Evolutionary conservation across 2,888 invertebrate species (phyloP).

Genomic region (Rotaria sp.): DNA sequence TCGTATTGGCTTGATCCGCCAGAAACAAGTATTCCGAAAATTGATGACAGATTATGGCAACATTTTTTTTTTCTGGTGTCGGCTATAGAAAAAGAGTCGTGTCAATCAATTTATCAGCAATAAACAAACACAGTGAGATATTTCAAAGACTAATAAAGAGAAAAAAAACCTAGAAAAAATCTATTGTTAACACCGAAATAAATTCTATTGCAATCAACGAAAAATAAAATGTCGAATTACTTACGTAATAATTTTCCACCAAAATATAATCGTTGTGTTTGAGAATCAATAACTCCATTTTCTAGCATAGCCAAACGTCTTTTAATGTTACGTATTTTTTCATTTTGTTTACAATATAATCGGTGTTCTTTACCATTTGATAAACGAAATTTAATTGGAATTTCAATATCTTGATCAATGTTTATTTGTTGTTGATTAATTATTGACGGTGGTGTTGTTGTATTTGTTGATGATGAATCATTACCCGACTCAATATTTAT

Average conservation of each 20-base stretch:
- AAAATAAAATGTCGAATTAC: background rate
- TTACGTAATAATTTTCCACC: slow-evolving; percentile 27
- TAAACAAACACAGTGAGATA: too few relatives aligned
- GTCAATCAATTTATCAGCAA: too few relatives aligned
- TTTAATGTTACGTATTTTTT: slow-evolving; percentile 11
- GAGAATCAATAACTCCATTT: background rate
- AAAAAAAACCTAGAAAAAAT: too few relatives aligned
- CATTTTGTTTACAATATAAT: background rate
- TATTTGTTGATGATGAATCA: background rate
- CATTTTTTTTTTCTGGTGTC: too few relatives aligned
- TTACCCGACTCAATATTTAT: background rate
- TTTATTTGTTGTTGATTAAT: slow-evolving; percentile 41
- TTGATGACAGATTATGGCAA: too few relatives aligned
- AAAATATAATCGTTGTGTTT: slow-evolving; percentile 25
- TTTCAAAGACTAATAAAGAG: too few relatives aligned
- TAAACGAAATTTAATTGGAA: slow-evolving; percentile 65
- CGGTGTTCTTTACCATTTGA: slow-evolving; percentile 56
- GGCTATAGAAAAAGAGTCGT: too few relatives aligned
- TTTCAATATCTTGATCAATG: slow-evolving; percentile 31
- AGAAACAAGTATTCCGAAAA: too few relatives aligned
- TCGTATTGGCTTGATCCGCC: too few relatives aligned
- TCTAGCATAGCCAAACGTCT: slow-evolving; percentile 6
- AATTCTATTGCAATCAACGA: background rate
- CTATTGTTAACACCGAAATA: background rate
- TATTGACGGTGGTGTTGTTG: background rate